Conservation (phyloP, 2,888 invertebrate species). For the Metacarcinus magister region DNA sequence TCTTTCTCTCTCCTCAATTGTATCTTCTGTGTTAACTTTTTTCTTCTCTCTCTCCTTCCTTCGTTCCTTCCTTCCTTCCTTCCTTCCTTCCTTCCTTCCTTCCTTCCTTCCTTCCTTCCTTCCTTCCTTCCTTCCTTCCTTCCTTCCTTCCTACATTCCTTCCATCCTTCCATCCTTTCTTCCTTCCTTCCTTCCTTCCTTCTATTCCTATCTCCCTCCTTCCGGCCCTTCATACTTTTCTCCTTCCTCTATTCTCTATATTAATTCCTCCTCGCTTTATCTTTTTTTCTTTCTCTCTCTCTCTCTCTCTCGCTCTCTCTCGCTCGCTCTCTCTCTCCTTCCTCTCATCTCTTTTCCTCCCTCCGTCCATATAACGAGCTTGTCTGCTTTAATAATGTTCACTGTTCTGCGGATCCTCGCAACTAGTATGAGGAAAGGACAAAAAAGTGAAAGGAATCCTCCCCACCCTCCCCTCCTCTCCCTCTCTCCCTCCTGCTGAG, state of each 20-base stretch:
- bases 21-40: no score
- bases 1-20: no score
- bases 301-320: conserved; percentile 11
- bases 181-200: background rate
- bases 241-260: background rate
- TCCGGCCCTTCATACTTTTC: background rate
- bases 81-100: no score
- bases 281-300: background rate
- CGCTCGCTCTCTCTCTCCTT: background rate
- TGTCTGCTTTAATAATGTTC: conserved; percentile 21
- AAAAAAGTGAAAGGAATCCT: background rate
- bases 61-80: no score
- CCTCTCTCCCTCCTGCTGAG: background rate
- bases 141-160: background rate
- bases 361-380: background rate
- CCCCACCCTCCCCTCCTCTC: background rate
- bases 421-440: background rate
- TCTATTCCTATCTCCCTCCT: background rate
- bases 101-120: no score
- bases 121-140: background rate
- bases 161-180: background rate
- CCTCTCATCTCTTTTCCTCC: background rate
- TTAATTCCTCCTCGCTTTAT: background rate
- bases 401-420: background rate
- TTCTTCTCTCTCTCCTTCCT: no score